Evolutionary conservation across 2,797 vertebrate species (phyloP).

Genomic region (Eptatretus atami): DNA sequence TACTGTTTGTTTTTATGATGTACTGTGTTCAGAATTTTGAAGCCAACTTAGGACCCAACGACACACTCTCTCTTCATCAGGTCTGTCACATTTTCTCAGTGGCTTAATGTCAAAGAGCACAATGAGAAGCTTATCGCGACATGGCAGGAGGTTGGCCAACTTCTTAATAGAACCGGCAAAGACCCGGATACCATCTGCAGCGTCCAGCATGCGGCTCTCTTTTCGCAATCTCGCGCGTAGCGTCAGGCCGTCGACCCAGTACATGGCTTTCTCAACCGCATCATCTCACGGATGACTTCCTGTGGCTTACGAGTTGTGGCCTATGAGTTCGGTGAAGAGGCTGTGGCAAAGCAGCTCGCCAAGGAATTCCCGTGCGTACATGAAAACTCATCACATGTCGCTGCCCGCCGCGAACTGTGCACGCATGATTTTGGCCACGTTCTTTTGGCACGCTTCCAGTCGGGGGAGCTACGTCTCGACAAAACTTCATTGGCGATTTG

Average conservation of each 20-base stretch:
- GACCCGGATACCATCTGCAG: background rate
- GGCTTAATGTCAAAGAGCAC: background rate
- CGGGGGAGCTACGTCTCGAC: background rate
- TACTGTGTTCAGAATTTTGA: too few relatives aligned
- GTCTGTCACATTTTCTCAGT: constrained; percentile 1
- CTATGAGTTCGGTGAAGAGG: background rate
- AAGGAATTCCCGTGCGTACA: background rate
- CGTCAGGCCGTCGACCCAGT: background rate
- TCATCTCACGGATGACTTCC: background rate
- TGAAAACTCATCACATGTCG: background rate
- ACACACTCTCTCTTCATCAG: background rate
- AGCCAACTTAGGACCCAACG: too few relatives aligned
- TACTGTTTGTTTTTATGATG: too few relatives aligned
- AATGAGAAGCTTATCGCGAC: background rate
- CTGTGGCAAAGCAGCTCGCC: background rate
- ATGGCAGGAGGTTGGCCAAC: background rate
- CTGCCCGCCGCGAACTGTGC: background rate
- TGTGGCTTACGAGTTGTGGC: background rate
- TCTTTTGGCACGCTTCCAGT: background rate
- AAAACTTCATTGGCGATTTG: background rate
- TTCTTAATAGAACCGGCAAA: background rate
- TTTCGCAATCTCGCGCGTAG: background rate
- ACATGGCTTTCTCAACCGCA: background rate
- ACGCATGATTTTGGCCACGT: background rate
- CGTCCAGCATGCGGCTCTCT: background rate